A percentile compares a stretch with the other conserved stretches of the same genome.
These are phyloP conservation scores for Ardeotis arabs DNA, from an alignment of 2,113 vertebrate species.

Conservation along the genomic window DNA sequence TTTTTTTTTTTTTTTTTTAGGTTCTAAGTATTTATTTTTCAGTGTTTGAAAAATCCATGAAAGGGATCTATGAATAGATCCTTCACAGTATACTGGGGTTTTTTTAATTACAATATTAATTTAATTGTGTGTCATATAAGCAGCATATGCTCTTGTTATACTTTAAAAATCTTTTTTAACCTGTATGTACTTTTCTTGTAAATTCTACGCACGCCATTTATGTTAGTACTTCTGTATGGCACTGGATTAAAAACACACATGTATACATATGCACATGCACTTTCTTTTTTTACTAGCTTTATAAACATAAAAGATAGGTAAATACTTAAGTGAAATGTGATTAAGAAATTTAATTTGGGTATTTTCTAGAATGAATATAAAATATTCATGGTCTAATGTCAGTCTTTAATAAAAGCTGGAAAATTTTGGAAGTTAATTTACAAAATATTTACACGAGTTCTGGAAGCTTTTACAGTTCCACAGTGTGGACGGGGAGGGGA, in stretches of 20 bases:
- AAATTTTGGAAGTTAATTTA: neutral
- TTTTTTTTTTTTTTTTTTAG: too few relatives aligned
- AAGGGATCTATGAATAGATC: neutral
- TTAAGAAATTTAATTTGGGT: neutral
- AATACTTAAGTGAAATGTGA: neutral
- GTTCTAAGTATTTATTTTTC: neutral
- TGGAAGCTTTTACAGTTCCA: neutral
- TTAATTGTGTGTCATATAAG: neutral
- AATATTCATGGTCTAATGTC: neutral
- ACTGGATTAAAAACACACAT: neutral
- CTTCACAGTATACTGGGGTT: accelerated
- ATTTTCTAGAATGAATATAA: neutral
- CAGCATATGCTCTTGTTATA: neutral
- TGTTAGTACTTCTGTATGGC: neutral
- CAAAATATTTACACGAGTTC: neutral
- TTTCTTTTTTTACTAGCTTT: neutral
- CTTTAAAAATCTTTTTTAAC: neutral
- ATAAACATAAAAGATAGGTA: neutral
- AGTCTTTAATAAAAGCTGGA: neutral
- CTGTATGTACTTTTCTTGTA: neutral
- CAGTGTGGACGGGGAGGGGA: neutral
- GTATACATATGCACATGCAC: neutral
- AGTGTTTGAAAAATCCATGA: neutral
- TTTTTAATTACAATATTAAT: neutral
- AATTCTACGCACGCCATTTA: neutral